These are phyloP conservation scores for Zaprionus obscuricornis DNA, from an alignment of 2,888 invertebrate genomes.

Conservation along the genomic window DNA sequence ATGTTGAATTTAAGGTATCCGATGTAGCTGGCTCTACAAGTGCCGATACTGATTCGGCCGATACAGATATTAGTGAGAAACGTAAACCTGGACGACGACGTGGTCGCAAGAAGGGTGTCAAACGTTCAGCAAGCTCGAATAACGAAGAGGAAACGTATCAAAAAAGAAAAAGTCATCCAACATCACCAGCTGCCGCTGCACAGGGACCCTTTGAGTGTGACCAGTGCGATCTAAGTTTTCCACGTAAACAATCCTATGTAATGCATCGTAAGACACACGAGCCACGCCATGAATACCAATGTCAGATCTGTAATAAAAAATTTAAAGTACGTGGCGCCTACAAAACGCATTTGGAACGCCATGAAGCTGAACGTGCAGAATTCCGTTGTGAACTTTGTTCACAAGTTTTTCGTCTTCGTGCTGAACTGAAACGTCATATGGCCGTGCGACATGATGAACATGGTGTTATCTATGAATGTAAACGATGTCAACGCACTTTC, in stretches of 20 bases:
- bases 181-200: conserved; percentile 21
- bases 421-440: conserved; percentile 81
- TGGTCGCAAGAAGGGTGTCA: conserved; percentile 48
- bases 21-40: conserved; percentile 77
- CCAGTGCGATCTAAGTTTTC: conserved; percentile 84
- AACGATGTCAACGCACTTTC: conserved; percentile 81
- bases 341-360: conserved; percentile 83
- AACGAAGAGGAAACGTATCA: conserved; percentile 48
- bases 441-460: conserved; percentile 77
- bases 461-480: conserved; percentile 77
- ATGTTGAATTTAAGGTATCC: conserved; percentile 82
- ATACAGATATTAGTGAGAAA: conserved; percentile 75
- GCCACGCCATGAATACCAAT: conserved; percentile 80
- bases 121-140: conserved; percentile 29
- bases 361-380: conserved; percentile 74
- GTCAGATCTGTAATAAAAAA: conserved; percentile 82
- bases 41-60: conserved; percentile 76
- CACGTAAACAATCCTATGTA: conserved; percentile 84
- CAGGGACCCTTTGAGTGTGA: conserved; percentile 65
- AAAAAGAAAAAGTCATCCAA: conserved; percentile 47
- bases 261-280: conserved; percentile 84
- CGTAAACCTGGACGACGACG: conserved; percentile 64
- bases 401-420: conserved; percentile 74
- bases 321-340: conserved; percentile 83
- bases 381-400: conserved; percentile 65